Evolutionary conservation across 2,113 vertebrate species (phyloP).

Genomic region (Tauraco erythrolophus): DNA sequence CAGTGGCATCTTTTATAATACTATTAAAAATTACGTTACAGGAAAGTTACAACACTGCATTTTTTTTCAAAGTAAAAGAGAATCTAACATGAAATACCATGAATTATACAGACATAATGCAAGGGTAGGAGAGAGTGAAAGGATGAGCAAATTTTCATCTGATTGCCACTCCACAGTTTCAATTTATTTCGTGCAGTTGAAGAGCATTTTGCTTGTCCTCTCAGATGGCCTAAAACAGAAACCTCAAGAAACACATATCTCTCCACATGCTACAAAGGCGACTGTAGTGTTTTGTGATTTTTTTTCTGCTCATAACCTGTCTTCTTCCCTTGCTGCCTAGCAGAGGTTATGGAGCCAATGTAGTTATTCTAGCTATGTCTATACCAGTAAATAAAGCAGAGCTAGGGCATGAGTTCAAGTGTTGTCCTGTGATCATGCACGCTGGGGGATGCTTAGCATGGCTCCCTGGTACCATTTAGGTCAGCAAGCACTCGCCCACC

Average conservation of each 20-base stretch:
- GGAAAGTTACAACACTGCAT: background rate
- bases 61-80: background rate
- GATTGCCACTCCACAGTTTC: background rate
- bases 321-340: background rate
- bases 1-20: background rate
- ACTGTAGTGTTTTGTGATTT: rapidly evolving
- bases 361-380: background rate
- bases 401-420: background rate
- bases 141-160: background rate
- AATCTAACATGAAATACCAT: background rate
- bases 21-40: background rate
- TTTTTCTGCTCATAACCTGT: background rate
- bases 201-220: background rate
- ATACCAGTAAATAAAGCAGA: background rate
- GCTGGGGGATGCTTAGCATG: background rate
- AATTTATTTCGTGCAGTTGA: rapidly evolving
- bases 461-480: background rate
- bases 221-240: background rate
- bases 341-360: background rate
- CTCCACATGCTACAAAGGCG: background rate
- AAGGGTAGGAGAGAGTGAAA: background rate
- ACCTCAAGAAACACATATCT: background rate
- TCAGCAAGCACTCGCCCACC: background rate
- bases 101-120: background rate
- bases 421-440: background rate